Percentiles rank a stretch among this genome's conserved stretches.
phyloP scores from a whole-genome alignment of 2,888 invertebrate genomes.

The Synergus itoensis region DNA sequence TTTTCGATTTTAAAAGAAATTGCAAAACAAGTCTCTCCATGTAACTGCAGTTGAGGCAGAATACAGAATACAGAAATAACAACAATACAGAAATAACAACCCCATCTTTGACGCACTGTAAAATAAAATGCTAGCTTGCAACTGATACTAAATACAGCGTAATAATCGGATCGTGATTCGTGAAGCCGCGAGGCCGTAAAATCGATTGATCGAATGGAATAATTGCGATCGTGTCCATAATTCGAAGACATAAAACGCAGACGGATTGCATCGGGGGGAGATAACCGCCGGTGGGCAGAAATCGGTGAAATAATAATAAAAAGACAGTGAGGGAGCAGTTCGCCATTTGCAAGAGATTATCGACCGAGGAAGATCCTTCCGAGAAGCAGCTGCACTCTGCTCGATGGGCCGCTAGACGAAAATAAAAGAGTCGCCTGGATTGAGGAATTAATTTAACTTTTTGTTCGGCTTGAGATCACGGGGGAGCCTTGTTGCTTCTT shows the following conservation, averaged over 20 bases:
- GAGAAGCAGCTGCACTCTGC: constrained; percentile 53
- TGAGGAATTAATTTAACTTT: constrained; percentile 58
- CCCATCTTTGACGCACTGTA: neutral
- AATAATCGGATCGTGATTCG: constrained; percentile 14
- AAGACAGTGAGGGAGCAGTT: constrained; percentile 49
- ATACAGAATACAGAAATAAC: constrained; percentile 13
- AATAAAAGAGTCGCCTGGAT: constrained; percentile 52
- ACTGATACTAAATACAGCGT: constrained; percentile 34
- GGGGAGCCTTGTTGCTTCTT: constrained; percentile 49
- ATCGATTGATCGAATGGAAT: constrained; percentile 54
- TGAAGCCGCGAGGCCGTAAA: constrained; percentile 47
- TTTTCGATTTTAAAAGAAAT: too few relatives aligned
- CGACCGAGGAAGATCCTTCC: constrained; percentile 56
- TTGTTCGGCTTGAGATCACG: constrained; percentile 52
- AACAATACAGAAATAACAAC: constrained; percentile 10
- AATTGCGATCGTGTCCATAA: constrained; percentile 55
- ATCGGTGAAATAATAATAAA: constrained; percentile 57
- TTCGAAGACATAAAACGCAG: constrained; percentile 46
- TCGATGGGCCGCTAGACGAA: constrained; percentile 56
- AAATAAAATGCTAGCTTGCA: neutral
- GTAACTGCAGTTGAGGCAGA: too few relatives aligned
- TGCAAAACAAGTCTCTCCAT: too few relatives aligned
- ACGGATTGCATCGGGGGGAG: constrained; percentile 43
- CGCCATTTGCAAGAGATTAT: constrained; percentile 54
- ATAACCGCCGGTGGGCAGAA: constrained; percentile 52